Percentiles rank a stretch among this genome's conserved stretches.
Conservation (phyloP, 2,888 invertebrate species). For the Amblyjoppa fuscipennis region DNA sequence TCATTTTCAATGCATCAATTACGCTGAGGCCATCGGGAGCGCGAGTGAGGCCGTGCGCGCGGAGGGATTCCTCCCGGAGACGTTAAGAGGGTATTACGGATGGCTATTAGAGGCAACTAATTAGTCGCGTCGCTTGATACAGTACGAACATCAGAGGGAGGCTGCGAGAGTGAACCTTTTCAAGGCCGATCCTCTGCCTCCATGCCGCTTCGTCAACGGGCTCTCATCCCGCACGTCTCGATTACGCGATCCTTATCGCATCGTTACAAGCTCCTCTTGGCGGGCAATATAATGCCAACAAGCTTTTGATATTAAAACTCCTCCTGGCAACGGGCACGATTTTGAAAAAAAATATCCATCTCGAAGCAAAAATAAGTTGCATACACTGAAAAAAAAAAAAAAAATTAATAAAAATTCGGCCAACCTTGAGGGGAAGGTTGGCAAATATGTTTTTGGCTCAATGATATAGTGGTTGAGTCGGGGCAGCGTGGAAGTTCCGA, state of each 20-base stretch:
- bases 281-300: constrained; percentile 1
- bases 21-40: not conserved
- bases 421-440: no score
- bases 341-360: not conserved
- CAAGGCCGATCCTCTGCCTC: not conserved
- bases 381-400: no score
- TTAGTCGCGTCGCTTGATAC: constrained; percentile 43
- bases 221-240: not conserved
- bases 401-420: no score
- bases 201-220: not conserved
- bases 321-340: not conserved
- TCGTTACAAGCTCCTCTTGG: not conserved
- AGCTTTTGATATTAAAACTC: constrained; percentile 1
- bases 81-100: constrained; percentile 21
- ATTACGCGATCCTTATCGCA: constrained; percentile 9
- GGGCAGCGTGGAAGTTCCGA: no score
- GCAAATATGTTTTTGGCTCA: no score
- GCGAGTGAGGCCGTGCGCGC: not conserved
- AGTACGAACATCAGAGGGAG: constrained; percentile 21
- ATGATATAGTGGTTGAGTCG: no score
- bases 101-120: constrained; percentile 45
- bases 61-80: not conserved
- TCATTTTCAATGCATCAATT: constrained; percentile 14
- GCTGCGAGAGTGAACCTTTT: constrained; percentile 8
- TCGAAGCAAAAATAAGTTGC: not conserved